A percentile compares a stretch with the other conserved stretches of the same genome.
Evolutionary conservation across 2,888 invertebrate species (phyloP).

Genomic region (Lithodes maja): DNA sequence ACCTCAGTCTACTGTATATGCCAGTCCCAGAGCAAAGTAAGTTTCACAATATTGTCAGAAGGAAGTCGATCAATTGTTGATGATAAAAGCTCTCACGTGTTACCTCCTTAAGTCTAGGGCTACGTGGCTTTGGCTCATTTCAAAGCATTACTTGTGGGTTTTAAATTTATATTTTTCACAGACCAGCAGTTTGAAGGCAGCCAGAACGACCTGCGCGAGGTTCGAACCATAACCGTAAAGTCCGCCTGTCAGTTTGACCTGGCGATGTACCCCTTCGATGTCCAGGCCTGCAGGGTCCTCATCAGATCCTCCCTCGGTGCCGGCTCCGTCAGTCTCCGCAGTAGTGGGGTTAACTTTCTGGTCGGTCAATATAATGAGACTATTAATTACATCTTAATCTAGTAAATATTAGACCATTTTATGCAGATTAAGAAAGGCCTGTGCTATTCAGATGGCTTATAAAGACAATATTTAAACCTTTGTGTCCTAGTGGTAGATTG

Average conservation of each 20-base stretch:
- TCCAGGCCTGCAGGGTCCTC: constrained; percentile 48
- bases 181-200: constrained; percentile 43
- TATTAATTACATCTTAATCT: neutral
- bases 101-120: too few relatives aligned
- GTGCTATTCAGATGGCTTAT: too few relatives aligned
- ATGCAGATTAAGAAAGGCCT: neutral
- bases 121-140: too few relatives aligned
- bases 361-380: neutral
- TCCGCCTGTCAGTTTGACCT: constrained; percentile 53
- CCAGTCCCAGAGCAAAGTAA: too few relatives aligned
- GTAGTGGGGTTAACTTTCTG: constrained; percentile 31
- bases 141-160: too few relatives aligned
- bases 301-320: constrained; percentile 37
- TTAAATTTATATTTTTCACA: neutral
- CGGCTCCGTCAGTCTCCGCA: constrained; percentile 21
- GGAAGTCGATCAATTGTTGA: too few relatives aligned
- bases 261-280: constrained; percentile 55
- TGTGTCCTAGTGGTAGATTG: too few relatives aligned
- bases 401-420: neutral
- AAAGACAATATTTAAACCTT: neutral
- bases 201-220: constrained; percentile 31
- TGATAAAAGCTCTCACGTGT: too few relatives aligned
- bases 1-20: too few relatives aligned
- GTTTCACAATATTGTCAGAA: too few relatives aligned
- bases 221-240: constrained; percentile 36